These are phyloP conservation scores for Cordilura impudica DNA, from an alignment of 2,888 invertebrate genomes.

Conservation along the genomic window DNA sequence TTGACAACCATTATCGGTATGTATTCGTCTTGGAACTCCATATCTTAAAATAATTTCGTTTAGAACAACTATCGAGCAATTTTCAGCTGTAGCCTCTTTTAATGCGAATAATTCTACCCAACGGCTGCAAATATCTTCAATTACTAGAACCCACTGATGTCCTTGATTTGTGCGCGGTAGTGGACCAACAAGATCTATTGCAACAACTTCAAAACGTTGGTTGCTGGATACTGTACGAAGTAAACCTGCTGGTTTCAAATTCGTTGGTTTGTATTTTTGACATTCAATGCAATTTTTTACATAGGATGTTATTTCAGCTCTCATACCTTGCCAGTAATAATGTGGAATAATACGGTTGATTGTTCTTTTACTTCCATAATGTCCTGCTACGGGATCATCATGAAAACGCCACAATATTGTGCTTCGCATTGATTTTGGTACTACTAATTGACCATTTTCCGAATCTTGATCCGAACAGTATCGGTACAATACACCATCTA, in stretches of 20 bases:
- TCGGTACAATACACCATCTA: constrained; percentile 32
- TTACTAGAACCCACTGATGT: constrained; percentile 19
- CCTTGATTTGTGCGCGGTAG: constrained; percentile 32
- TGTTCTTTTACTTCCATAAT: constrained; percentile 41
- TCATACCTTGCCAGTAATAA: constrained; percentile 45
- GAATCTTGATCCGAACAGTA: constrained; percentile 33
- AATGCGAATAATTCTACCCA: constrained; percentile 45
- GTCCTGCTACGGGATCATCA: constrained; percentile 30
- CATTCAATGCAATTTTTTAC: constrained; percentile 40
- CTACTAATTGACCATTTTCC: constrained; percentile 29
- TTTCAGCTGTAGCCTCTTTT: constrained; percentile 35
- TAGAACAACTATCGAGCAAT: constrained; percentile 27
- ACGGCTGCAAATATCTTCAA: constrained; percentile 46
- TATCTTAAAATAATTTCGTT: constrained; percentile 39
- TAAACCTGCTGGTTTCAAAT: constrained; percentile 43
- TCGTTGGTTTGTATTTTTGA: constrained; percentile 39
- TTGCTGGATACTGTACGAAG: constrained; percentile 42
- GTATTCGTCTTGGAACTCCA: constrained; percentile 42
- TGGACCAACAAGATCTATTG: constrained; percentile 49
- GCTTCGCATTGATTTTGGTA: constrained; percentile 27
- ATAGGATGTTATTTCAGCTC: constrained; percentile 20
- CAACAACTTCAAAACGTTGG: constrained; percentile 49
- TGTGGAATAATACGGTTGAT: constrained; percentile 12
- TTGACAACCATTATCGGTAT: constrained; percentile 32
- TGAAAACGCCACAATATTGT: constrained; percentile 16